Evolutionary conservation across 2,888 invertebrate genomes (phyloP).

Genomic region (Dolomedes plantarius): DNA sequence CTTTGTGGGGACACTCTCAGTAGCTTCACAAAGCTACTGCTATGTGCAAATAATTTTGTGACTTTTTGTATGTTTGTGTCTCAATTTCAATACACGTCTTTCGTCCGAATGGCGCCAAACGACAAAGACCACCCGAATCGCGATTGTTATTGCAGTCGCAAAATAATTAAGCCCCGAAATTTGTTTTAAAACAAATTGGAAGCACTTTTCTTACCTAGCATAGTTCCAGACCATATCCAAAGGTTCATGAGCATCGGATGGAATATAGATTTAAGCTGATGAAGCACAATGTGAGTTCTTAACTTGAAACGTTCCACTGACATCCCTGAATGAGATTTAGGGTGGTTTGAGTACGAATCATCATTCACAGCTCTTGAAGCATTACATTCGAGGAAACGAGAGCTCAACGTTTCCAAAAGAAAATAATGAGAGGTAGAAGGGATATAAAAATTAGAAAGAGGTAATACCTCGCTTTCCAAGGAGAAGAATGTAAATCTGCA

Average conservation of each 20-base stretch:
- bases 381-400: slow-evolving; percentile 66
- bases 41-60: too few species aligned
- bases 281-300: neutral
- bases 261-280: slow-evolving; percentile 39
- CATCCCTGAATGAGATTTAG: neutral
- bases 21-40: too few species aligned
- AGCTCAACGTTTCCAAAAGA: slow-evolving; percentile 50
- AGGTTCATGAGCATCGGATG: slow-evolving; percentile 51
- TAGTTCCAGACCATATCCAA: slow-evolving; percentile 68
- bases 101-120: too few species aligned
- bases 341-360: neutral
- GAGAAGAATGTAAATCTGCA: neutral
- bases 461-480: neutral
- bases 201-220: slow-evolving; percentile 68
- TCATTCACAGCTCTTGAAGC: neutral
- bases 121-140: too few species aligned
- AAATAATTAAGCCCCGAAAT: too few species aligned
- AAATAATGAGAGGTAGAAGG: slow-evolving; percentile 51
- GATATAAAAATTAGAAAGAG: slow-evolving; percentile 10
- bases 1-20: too few species aligned
- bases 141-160: too few species aligned
- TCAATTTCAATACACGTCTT: too few species aligned
- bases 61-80: too few species aligned
- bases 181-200: too few species aligned
- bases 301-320: neutral